Evolutionary conservation across 2,797 vertebrate species (phyloP).

Genomic region (Pangasius djambal): DNA sequence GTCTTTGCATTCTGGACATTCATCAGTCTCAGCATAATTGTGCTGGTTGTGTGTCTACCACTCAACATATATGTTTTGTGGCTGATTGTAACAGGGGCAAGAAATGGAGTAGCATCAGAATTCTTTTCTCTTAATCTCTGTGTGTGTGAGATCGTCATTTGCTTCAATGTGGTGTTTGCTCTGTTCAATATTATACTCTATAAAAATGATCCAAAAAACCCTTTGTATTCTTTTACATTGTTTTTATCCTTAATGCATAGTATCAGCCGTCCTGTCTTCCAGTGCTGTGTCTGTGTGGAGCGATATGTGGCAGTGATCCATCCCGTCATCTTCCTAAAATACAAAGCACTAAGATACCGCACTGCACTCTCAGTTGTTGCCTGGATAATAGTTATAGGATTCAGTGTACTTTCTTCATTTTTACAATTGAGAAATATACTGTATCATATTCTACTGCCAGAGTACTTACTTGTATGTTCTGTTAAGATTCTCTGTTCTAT

Average conservation of each 20-base stretch:
- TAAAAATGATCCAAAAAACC: neutral
- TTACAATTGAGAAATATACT: neutral
- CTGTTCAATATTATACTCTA: neutral
- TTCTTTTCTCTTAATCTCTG: constrained; percentile 43
- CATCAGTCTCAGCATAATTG: neutral
- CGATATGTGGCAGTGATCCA: constrained; percentile 52
- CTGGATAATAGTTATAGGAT: constrained; percentile 35
- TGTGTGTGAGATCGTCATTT: constrained; percentile 35
- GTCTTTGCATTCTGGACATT: no score
- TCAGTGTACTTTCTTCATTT: neutral
- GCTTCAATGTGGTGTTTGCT: neutral
- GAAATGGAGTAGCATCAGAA: constrained; percentile 29
- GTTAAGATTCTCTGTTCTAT: constrained; percentile 48
- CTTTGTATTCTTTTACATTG: neutral
- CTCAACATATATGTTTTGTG: constrained; percentile 45
- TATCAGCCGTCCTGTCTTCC: constrained; percentile 32
- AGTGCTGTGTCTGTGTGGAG: constrained; percentile 49
- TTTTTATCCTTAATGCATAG: neutral
- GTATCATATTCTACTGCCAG: constrained; percentile 10
- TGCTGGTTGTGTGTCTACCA: constrained; percentile 28
- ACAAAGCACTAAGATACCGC: constrained; percentile 47
- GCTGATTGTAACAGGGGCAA: constrained; percentile 16
- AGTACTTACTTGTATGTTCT: constrained; percentile 15
- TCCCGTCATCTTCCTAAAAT: constrained; percentile 54
- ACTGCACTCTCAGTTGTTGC: neutral